These are phyloP conservation scores for Hyperoplus immaculatus DNA, from an alignment of 2,797 vertebrate genomes.

Conservation along the genomic window DNA sequence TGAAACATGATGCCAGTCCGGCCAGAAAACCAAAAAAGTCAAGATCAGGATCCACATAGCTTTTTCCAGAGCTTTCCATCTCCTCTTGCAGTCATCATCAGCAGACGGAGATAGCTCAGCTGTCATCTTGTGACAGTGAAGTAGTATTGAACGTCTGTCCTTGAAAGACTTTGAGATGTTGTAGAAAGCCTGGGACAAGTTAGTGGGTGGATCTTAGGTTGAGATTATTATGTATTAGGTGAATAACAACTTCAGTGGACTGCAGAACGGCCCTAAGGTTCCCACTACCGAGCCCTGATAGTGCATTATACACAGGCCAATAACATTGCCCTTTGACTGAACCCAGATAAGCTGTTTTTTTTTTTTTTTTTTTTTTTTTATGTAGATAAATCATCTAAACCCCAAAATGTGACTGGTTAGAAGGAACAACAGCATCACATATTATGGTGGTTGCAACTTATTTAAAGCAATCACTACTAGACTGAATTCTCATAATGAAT, in stretches of 20 bases:
- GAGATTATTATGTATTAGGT: background rate
- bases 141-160: background rate
- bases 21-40: slow-evolving; percentile 63
- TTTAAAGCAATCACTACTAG: slow-evolving; percentile 28
- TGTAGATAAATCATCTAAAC: slow-evolving; percentile 35
- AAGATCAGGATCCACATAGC: background rate
- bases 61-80: slow-evolving; percentile 3
- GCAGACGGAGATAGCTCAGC: background rate
- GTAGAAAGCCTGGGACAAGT: slow-evolving; percentile 14
- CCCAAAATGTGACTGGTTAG: slow-evolving; percentile 52
- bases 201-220: background rate
- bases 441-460: slow-evolving; percentile 8
- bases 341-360: slow-evolving; percentile 31
- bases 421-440: slow-evolving; percentile 30
- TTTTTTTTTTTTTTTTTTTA: background rate
- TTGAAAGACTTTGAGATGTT: slow-evolving; percentile 5
- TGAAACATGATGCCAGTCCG: slow-evolving; percentile 53
- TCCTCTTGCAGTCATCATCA: slow-evolving; percentile 16
- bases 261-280: slow-evolving; percentile 45
- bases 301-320: slow-evolving; percentile 33
- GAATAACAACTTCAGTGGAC: slow-evolving; percentile 7
- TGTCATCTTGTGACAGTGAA: background rate
- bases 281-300: slow-evolving; percentile 37
- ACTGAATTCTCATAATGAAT: slow-evolving; percentile 36
- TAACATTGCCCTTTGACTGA: slow-evolving; percentile 41